These are phyloP conservation scores for Pimephales promelas DNA, from an alignment of 2,113 vertebrate genomes.

Conservation along the genomic window DNA sequence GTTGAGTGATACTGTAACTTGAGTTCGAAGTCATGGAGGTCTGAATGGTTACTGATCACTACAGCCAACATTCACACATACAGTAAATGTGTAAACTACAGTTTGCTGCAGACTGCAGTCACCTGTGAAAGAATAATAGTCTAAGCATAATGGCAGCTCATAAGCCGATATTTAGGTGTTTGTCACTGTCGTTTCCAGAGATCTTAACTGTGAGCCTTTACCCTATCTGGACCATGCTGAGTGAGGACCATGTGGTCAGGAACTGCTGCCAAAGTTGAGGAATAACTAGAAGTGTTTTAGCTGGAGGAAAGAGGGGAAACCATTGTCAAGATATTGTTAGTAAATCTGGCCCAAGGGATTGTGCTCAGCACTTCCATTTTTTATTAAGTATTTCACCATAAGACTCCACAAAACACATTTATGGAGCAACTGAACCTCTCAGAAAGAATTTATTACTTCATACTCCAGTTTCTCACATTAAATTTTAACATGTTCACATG, in stretches of 20 bases:
- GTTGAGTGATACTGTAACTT: not conserved
- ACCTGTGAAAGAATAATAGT: not conserved
- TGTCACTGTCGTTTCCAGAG: constrained; percentile 23
- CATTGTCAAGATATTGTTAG: constrained; percentile 51
- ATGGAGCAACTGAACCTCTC: constrained; percentile 30
- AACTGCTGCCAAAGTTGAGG: constrained; percentile 29
- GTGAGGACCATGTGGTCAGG: constrained; percentile 17
- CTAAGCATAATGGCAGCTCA: not conserved
- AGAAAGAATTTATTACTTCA: constrained; percentile 24
- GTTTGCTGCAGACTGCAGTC: not conserved
- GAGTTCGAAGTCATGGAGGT: not conserved
- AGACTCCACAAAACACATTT: constrained; percentile 31
- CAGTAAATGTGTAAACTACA: not conserved
- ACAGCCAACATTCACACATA: not conserved
- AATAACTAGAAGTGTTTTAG: constrained; percentile 48
- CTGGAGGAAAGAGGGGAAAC: constrained; percentile 31
- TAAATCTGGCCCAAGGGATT: constrained; percentile 42
- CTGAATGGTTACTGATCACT: not conserved
- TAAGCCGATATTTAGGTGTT: not conserved
- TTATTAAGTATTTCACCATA: constrained; percentile 42
- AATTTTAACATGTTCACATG: constrained; percentile 7
- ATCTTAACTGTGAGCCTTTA: not conserved
- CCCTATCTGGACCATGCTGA: constrained; percentile 42
- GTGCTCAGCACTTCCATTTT: constrained; percentile 28
- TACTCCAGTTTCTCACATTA: constrained; percentile 19